These are phyloP conservation scores for Mnemiopsis leidyi DNA, from an alignment of 37 sponge, comb jelly and placozoan species.

Conservation along the genomic window DNA sequence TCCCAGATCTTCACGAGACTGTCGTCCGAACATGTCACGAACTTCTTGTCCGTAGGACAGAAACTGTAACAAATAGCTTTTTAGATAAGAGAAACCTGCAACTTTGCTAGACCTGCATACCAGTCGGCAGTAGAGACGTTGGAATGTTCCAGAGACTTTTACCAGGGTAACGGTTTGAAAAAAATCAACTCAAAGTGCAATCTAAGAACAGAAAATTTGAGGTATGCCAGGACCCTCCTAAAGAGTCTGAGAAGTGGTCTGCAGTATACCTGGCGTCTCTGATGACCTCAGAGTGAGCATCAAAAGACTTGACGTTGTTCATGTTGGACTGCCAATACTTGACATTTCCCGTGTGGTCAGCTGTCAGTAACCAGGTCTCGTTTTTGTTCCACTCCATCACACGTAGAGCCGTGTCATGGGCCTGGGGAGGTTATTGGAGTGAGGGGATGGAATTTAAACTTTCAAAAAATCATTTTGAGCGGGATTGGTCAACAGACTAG, in stretches of 20 bases:
- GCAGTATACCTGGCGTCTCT: constrained; percentile 80
- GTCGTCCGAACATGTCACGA: constrained; percentile 94
- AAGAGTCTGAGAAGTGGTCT: too few relatives aligned
- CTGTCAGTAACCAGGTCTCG: constrained; percentile 87
- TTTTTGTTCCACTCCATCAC: constrained; percentile 90
- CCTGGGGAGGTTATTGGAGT: constrained; percentile 73
- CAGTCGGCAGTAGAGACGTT: too few relatives aligned
- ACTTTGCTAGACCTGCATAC: too few relatives aligned
- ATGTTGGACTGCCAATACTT: constrained; percentile 99
- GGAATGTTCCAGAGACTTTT: too few relatives aligned
- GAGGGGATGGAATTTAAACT: too few relatives aligned
- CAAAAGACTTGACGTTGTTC: constrained; percentile 93
- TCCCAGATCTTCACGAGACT: constrained; percentile 93
- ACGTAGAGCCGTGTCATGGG: constrained; percentile 89
- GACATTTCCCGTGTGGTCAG: constrained; percentile 86
- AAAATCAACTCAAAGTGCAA: too few relatives aligned
- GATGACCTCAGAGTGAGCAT: constrained; percentile 92
- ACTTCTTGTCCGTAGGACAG: constrained; percentile 92
- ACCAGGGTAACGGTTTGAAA: too few relatives aligned
- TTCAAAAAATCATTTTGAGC: too few relatives aligned
- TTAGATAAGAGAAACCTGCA: too few relatives aligned
- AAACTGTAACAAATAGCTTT: constrained; percentile 77
- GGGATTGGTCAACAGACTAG: too few relatives aligned
- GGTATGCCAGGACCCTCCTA: too few relatives aligned
- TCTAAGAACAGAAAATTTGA: too few relatives aligned